These are phyloP conservation scores for Halichoerus grypus DNA, from an alignment of 2,113 vertebrate genomes.

Conservation along the genomic window DNA sequence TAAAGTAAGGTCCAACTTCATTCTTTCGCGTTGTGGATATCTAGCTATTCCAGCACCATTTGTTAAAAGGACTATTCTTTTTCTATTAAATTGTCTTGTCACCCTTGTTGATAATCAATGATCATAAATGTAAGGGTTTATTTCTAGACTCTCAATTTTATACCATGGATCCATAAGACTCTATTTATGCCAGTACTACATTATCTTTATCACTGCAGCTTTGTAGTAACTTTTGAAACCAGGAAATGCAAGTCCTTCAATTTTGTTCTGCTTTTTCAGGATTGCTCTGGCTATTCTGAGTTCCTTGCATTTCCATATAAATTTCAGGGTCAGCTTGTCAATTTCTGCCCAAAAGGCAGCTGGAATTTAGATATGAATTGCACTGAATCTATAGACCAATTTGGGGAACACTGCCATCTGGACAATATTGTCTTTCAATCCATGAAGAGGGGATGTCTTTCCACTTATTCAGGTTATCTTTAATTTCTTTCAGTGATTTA, in stretches of 20 bases:
- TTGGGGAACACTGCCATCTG: neutral
- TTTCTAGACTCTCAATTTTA: neutral
- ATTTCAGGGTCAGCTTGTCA: slow-evolving; percentile 7
- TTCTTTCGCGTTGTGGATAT: neutral
- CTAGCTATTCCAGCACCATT: neutral
- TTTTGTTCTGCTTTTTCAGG: neutral
- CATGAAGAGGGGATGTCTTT: neutral
- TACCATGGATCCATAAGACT: neutral
- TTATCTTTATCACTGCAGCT: neutral
- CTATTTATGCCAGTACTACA: neutral
- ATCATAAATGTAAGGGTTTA: neutral
- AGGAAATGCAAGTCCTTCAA: neutral
- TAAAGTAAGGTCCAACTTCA: neutral
- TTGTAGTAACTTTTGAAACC: neutral
- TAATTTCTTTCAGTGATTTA: neutral
- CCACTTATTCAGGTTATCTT: neutral
- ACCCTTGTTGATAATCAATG: neutral
- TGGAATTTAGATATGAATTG: neutral
- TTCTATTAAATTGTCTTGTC: neutral
- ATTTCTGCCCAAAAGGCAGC: neutral
- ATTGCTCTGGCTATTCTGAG: neutral
- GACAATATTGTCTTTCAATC: neutral
- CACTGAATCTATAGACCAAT: neutral
- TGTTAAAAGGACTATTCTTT: neutral
- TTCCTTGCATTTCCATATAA: neutral